A percentile compares a stretch with the other conserved stretches of the same genome.
Evolutionary conservation across 1,140 invertebrate species (phyloP).

Genomic region (Cyclina sinensis): DNA sequence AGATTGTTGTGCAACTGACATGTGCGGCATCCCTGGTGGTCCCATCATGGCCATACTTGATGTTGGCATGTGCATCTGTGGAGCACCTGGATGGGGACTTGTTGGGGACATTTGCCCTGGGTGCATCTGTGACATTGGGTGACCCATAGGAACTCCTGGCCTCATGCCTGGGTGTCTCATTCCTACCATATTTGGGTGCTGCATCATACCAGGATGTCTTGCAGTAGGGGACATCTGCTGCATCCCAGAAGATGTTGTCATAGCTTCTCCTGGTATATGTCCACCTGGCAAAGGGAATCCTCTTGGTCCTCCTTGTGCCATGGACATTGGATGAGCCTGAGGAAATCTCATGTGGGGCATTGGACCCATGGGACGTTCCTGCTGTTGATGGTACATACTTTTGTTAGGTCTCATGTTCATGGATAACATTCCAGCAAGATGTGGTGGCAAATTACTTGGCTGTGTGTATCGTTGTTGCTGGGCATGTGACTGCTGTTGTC

Average conservation of each 20-base stretch:
- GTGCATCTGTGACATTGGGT: constrained; percentile 51
- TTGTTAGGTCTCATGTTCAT: constrained; percentile 46
- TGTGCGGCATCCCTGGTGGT: constrained; percentile 51
- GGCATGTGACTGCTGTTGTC: constrained; percentile 31
- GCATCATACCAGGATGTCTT: constrained; percentile 52
- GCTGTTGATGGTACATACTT: constrained; percentile 42
- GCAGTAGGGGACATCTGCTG: constrained; percentile 52
- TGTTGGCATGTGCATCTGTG: constrained; percentile 46
- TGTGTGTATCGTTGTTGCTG: constrained; percentile 44
- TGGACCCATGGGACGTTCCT: constrained; percentile 20
- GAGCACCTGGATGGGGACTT: constrained; percentile 44
- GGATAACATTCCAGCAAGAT: constrained; percentile 52
- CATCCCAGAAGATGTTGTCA: constrained; percentile 45
- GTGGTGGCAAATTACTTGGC: constrained; percentile 64
- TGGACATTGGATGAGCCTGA: constrained; percentile 31
- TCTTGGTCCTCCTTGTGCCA: constrained; percentile 15
- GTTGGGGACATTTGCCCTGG: constrained; percentile 53
- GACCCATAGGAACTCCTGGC: constrained; percentile 22
- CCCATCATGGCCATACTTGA: constrained; percentile 44
- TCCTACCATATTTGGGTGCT: constrained; percentile 53
- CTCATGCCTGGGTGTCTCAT: constrained; percentile 58
- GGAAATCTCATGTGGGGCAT: constrained; percentile 47
- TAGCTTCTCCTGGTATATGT: constrained; percentile 20
- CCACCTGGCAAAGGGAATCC: constrained; percentile 36
- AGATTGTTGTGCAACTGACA: constrained; percentile 10